A percentile compares a stretch with the other conserved stretches of the same genome.
These are phyloP conservation scores for Serilophus lunatus DNA, from an alignment of 2,113 vertebrate genomes.

Conservation along the genomic window DNA sequence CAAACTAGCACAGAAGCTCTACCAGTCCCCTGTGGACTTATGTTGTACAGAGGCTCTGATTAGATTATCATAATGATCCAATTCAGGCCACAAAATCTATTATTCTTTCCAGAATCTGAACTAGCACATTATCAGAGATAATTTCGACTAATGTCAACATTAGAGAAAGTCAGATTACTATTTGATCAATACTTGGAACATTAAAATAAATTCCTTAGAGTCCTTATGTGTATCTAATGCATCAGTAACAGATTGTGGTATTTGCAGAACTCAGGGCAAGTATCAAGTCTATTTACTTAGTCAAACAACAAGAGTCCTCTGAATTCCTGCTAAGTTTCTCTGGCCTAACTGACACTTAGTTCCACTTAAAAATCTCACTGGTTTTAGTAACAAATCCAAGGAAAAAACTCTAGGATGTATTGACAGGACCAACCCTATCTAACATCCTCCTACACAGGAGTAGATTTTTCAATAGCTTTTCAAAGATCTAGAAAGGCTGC, in stretches of 20 bases:
- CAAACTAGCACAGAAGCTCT: neutral
- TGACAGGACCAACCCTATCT: neutral
- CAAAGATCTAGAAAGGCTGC: neutral
- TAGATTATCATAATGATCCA: neutral
- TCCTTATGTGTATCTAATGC: neutral
- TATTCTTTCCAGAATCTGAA: neutral
- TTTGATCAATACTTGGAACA: neutral
- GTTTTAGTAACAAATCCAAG: neutral
- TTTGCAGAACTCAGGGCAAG: conserved; percentile 2
- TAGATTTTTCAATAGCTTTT: neutral
- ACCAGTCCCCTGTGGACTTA: neutral
- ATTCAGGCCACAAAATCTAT: neutral
- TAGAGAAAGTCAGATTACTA: neutral
- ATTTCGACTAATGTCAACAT: neutral
- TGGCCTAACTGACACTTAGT: neutral
- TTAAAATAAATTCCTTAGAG: conserved; percentile 27
- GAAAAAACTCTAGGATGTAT: neutral
- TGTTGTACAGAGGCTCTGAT: neutral
- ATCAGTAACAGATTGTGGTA: neutral
- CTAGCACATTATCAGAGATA: conserved; percentile 11
- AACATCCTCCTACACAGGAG: neutral
- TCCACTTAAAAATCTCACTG: neutral
- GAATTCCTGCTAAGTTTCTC: neutral
- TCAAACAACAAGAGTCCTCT: neutral
- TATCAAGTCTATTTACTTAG: neutral